Conservation (phyloP, 2,113 vertebrate genomes). For the Pterocles burchelli region DNA sequence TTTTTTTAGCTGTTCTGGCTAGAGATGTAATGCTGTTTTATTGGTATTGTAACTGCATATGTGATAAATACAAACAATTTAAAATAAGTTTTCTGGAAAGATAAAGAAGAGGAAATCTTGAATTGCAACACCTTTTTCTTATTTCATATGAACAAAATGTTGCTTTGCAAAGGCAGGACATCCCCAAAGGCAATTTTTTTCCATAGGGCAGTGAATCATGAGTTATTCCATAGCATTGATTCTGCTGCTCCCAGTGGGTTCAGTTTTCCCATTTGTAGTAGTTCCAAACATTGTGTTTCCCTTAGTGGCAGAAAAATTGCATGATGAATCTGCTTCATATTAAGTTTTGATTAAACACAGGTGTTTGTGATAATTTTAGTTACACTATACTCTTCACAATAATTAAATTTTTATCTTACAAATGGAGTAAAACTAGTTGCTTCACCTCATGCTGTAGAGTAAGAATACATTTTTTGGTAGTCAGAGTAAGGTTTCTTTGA, state of each 20-base stretch:
- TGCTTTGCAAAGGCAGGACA: slow-evolving; percentile 14
- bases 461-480: not conserved
- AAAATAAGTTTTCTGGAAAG: not conserved
- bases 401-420: not conserved
- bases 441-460: not conserved
- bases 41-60: not conserved
- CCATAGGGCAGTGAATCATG: slow-evolving; percentile 20
- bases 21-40: not conserved
- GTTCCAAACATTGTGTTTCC: slow-evolving; percentile 66
- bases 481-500: not conserved
- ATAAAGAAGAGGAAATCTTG: not conserved
- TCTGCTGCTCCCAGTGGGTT: slow-evolving; percentile 37
- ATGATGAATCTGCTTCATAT: slow-evolving; percentile 49
- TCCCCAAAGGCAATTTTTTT: slow-evolving; percentile 12
- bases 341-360: slow-evolving; percentile 64
- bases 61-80: not conserved
- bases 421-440: not conserved
- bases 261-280: slow-evolving; percentile 47
- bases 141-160: not conserved
- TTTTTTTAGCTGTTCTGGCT: not conserved
- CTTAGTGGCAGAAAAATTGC: slow-evolving; percentile 45
- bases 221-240: slow-evolving; percentile 46
- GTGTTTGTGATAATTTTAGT: slow-evolving; percentile 9
- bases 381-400: not conserved
- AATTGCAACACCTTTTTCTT: not conserved